A percentile compares a stretch with the other conserved stretches of the same genome.
Conservation (phyloP, 1,140 invertebrate genomes). For the Penaeus indicus region DNA sequence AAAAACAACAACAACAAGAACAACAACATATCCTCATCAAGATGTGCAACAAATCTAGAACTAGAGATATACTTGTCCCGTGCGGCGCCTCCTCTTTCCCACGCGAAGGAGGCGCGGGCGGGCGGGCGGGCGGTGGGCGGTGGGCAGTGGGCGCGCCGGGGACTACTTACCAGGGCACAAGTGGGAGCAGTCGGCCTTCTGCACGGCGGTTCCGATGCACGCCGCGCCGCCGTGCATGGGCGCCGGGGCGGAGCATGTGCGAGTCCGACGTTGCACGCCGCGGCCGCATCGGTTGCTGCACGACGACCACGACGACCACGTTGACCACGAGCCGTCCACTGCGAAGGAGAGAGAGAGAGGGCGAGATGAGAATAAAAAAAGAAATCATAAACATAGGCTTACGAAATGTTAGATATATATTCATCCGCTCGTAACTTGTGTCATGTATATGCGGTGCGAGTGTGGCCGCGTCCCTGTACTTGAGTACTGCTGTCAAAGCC, state of each 20-base stretch:
- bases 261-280: constrained; percentile 71
- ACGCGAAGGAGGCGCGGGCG: background rate
- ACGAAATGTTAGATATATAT: no score
- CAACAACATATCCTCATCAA: no score
- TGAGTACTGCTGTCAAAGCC: no score
- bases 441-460: no score
- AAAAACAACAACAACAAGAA: no score
- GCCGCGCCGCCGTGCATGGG: constrained; percentile 74
- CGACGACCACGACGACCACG: constrained; percentile 80
- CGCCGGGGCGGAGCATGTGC: constrained; percentile 71
- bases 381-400: background rate
- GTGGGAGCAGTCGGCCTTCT: constrained; percentile 76
- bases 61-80: no score
- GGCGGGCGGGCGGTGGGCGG: background rate
- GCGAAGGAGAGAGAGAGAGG: constrained; percentile 66
- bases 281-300: constrained; percentile 73
- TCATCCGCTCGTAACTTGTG: no score
- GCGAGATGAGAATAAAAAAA: background rate
- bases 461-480: background rate
- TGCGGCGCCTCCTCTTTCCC: no score
- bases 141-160: no score
- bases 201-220: constrained; percentile 77
- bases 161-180: constrained; percentile 54
- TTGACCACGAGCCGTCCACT: constrained; percentile 80
- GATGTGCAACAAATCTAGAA: no score